phyloP scores from a whole-genome alignment of 2,888 invertebrate species.

The Macropis europaea region DNA sequence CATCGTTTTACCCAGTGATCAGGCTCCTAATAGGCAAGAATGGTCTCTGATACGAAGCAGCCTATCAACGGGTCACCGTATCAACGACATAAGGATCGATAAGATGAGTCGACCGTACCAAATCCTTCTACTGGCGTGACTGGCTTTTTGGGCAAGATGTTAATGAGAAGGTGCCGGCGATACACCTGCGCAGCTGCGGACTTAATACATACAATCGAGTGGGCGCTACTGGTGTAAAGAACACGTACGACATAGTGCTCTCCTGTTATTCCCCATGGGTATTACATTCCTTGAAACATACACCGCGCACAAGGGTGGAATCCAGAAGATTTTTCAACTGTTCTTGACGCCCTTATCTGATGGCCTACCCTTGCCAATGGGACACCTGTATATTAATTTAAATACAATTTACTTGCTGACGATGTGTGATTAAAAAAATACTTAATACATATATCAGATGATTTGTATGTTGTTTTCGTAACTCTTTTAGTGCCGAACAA shows the following conservation, averaged over 20 bases:
- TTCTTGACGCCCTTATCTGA: too few species aligned
- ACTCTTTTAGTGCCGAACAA: too few species aligned
- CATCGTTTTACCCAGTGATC: slow-evolving; percentile 68
- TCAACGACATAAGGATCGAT: slow-evolving; percentile 15
- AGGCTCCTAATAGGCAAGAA: slow-evolving; percentile 10
- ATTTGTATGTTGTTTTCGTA: too few species aligned
- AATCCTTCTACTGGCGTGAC: slow-evolving; percentile 67
- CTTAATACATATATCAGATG: too few species aligned
- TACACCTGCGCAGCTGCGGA: slow-evolving; percentile 75
- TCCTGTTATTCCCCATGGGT: background rate
- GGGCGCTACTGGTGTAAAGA: slow-evolving; percentile 11
- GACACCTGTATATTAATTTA: too few species aligned
- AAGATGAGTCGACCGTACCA: slow-evolving; percentile 50
- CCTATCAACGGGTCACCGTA: background rate
- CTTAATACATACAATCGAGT: slow-evolving; percentile 11
- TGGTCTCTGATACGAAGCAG: background rate
- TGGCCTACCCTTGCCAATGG: too few species aligned
- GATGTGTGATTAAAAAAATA: too few species aligned
- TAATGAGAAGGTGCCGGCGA: slow-evolving; percentile 70
- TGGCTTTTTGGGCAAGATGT: slow-evolving; percentile 70
- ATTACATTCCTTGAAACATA: background rate
- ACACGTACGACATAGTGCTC: background rate
- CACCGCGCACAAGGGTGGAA: too few species aligned
- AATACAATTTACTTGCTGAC: too few species aligned
- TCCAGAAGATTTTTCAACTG: too few species aligned